Evolutionary conservation across 2,888 invertebrate genomes (phyloP).

Genomic region (Lasioglossum pauxillum): DNA sequence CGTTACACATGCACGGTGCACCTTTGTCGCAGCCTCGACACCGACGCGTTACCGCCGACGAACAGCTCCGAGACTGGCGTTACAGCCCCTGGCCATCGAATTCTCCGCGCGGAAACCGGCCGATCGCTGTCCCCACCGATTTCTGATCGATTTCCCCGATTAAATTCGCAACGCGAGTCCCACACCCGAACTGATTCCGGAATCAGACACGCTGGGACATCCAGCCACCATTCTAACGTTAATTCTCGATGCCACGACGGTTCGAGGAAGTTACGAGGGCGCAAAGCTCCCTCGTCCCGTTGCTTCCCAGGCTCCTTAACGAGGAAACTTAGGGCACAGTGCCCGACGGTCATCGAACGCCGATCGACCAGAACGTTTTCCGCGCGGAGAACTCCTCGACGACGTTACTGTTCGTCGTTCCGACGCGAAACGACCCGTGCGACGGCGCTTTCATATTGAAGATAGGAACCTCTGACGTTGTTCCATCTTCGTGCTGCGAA

Average conservation of each 20-base stretch:
- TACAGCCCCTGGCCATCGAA: constrained; percentile 31
- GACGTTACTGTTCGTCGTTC: constrained; percentile 14
- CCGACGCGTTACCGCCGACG: constrained; percentile 45
- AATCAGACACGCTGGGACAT: not conserved
- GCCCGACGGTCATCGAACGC: constrained; percentile 4
- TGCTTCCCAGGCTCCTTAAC: constrained; percentile 24
- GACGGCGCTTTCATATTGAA: not conserved
- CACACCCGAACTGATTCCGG: not conserved
- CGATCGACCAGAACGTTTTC: constrained; percentile 31
- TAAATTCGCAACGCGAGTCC: not conserved
- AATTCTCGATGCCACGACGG: not conserved
- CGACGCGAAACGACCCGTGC: not conserved
- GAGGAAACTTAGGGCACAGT: constrained; percentile 31
- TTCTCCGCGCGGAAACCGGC: not conserved
- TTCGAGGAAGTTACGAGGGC: not conserved
- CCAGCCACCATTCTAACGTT: not conserved
- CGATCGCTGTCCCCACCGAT: not conserved
- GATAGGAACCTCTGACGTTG: not conserved
- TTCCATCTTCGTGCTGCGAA: not conserved
- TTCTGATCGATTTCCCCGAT: not conserved
- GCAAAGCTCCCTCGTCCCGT: not conserved
- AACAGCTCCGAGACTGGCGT: constrained; percentile 50
- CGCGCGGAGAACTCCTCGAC: constrained; percentile 57
- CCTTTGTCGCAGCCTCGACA: constrained; percentile 53
- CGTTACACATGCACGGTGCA: constrained; percentile 68